Conservation (phyloP, 2,888 invertebrate species). For the Melieria picta region DNA sequence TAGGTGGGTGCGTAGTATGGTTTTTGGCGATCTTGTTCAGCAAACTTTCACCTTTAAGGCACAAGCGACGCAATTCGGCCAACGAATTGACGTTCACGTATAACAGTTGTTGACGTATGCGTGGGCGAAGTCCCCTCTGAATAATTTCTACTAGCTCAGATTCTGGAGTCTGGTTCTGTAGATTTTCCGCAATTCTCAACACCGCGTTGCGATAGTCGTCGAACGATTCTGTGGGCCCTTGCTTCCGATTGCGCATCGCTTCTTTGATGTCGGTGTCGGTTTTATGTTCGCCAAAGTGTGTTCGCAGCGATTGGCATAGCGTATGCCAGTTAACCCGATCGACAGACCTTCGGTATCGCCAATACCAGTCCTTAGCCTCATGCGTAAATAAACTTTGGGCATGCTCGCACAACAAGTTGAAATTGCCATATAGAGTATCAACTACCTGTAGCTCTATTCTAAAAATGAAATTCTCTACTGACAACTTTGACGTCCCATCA, state of each 20-base stretch:
- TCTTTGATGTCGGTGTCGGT: constrained; percentile 14
- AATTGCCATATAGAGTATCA: not conserved
- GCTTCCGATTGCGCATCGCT: constrained; percentile 11
- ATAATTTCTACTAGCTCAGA: too few relatives aligned
- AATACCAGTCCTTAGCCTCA: constrained; percentile 25
- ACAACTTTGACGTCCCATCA: not conserved
- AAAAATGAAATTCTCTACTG: constrained; percentile 5
- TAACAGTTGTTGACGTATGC: constrained; percentile 20
- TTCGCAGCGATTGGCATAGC: constrained; percentile 19
- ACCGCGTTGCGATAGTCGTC: constrained; percentile 17
- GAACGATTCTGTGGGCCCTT: constrained; percentile 11
- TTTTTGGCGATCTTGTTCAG: constrained; percentile 5
- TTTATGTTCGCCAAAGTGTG: constrained; percentile 7
- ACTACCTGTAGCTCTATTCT: not conserved
- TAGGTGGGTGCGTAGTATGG: not conserved
- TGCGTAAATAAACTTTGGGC: not conserved
- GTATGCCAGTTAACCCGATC: constrained; percentile 17
- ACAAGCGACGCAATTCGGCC: constrained; percentile 7
- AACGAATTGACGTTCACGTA: constrained; percentile 14
- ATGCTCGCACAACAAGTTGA: constrained; percentile 4
- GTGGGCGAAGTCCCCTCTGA: constrained; percentile 6
- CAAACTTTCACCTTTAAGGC: constrained; percentile 17
- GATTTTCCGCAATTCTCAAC: constrained; percentile 6
- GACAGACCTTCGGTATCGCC: constrained; percentile 13
- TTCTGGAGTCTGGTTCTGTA: too few relatives aligned